Evolutionary conservation across 2,888 invertebrate genomes (phyloP), one percentile per base, ranked within the genome.

Genomic region (Arrhopalites spinosus): DNA sequence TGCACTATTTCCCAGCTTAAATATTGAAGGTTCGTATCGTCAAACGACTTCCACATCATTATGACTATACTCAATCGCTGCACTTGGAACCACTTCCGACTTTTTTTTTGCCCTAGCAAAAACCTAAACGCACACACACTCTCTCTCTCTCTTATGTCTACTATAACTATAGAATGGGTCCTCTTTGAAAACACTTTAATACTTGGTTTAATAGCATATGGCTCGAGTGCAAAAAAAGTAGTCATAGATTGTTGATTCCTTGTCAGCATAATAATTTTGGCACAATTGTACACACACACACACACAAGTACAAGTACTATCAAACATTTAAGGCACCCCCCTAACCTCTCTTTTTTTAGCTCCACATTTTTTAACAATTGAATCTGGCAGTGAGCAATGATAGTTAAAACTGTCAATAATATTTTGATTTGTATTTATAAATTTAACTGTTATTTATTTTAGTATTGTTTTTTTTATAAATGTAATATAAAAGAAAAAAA

Each of bases 31-130:
- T 75, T 56, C 68, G 66, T 71, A 70, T 56, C 53, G 69, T 30
- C 63, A 77, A 77, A 74, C 77, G 74, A 74, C 77, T 73, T 77
- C 74, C 77, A 77, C 77, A 77, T 77, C 77, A 77, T 77, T 77
- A 77, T 77, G 74, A 71, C 74, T 72, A 73, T 64, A 70, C 74
- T 59, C 63, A 59, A 36, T 70, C 63, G 23, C 61, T 67, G 47
- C 74, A 74, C 53, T 71, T 66, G 69, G 74, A 73, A 74, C 70
- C 73, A 77, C 77, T 73, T 74, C 77, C 77, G 77, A 77, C 73
- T 69, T 74, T n/a, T n/a, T n/a, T n/a, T n/a, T 69, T 63, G 53
- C 74, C 76, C 66, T 23, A 23, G 27, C 47, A 53, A 27, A 43
- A 30, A 69, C 50, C 50, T 69, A 50, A 53, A 50, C 53, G 30